Evolutionary conservation across 2,113 vertebrate genomes (phyloP).

Genomic region (Cavia porcellus): DNA sequence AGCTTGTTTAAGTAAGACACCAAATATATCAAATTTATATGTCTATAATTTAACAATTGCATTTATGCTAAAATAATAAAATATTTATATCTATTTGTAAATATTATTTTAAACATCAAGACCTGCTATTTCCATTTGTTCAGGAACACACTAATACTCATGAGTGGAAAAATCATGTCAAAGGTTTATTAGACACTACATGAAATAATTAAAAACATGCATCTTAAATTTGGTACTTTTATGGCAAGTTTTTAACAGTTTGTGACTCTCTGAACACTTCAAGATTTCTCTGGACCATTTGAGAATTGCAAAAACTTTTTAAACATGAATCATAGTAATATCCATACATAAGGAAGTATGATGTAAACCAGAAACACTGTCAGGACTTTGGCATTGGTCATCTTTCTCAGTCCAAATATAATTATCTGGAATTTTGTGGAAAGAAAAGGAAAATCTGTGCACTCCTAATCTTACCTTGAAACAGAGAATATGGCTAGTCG

Average conservation of each 20-base stretch:
- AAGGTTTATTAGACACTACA: background rate
- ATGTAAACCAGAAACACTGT: background rate
- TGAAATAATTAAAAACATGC: background rate
- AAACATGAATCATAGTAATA: background rate
- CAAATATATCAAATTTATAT: background rate
- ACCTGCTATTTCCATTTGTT: background rate
- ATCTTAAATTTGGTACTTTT: background rate
- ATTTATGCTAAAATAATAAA: background rate
- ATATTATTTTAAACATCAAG: background rate
- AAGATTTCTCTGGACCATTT: background rate
- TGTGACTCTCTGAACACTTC: background rate
- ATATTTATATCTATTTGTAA: background rate
- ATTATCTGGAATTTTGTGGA: background rate
- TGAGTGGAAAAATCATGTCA: background rate
- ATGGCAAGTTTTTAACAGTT: background rate
- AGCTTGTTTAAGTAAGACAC: background rate
- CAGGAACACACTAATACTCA: background rate
- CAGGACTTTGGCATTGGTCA: background rate
- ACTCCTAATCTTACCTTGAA: background rate
- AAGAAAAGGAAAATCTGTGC: background rate
- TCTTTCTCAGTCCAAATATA: background rate
- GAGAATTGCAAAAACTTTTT: background rate
- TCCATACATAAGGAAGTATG: background rate
- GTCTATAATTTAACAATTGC: background rate
- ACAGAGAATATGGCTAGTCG: background rate